Base-by-base conservation (phyloP, 2,797 vertebrate species). In the Triplophysa bombifrons region DNA sequence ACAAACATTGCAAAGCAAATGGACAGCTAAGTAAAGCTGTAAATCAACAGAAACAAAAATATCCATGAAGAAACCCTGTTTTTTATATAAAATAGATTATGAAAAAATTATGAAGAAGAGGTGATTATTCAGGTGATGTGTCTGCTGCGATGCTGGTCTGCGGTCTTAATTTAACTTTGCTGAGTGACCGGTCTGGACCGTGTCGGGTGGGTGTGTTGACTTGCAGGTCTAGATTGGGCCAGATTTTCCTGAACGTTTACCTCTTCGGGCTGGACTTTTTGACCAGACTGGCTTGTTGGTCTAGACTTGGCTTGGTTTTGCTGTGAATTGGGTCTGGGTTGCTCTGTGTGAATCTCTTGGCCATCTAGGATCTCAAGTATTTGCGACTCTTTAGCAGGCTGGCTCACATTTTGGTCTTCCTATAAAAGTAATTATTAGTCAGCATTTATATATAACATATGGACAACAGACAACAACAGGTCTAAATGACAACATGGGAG, bases 211-310 rank as follows among this genome's bases (percentile, higher is more conserved):
- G 58, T 80, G 56, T 55, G 34, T 19, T 67, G 71, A 34, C 60
- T 67, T 19, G 12, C 34, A 46, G 74, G 51, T 78, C 70, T 82
- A 22, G 34, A 82, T 3, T 60, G 44, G n/a, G 3, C n/a, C 58
- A 53, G 80, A 25, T 69, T 80, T 74, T 74, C 69, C 13, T 55
- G n/a, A 74, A 30, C 60, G 55, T 75, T 80, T 75, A 41, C 46
- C 50, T 53, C 51, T 65, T 50, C 50, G 61, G 60, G 72, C 12
- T 60, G 56, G 64, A 14, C 41, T 65, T 69, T 67, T 19, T 65
- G 63, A 50, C 67, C 72, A n/a, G 48, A 14, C 14, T 75, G 72
- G 34, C 55, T 64, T 41, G 19, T 60, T 63, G 61, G 53, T 66
- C 61, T 72, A 14, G 60, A 76, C 14, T 69, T 16, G 16, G 60